phyloP scores from a whole-genome alignment of 2,888 invertebrate species.

The Cephus pygmeus region DNA sequence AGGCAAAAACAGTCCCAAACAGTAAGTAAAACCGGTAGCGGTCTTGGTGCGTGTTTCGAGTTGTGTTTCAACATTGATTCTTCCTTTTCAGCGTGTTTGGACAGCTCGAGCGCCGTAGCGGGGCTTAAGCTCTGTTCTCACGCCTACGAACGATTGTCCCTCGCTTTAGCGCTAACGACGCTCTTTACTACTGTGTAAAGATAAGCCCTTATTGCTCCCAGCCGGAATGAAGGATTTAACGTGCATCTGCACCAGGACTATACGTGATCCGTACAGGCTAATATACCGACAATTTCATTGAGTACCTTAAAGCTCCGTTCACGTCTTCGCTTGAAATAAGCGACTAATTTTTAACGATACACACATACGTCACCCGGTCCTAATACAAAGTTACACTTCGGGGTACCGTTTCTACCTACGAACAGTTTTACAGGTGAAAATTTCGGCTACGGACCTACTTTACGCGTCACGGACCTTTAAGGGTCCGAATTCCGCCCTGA shows the following conservation, averaged over 20 bases:
- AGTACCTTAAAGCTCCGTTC: background rate
- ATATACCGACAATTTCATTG: background rate
- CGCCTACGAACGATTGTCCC: constrained; percentile 40
- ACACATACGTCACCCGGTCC: background rate
- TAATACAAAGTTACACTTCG: background rate
- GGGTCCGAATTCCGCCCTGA: background rate
- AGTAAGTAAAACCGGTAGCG: constrained; percentile 11
- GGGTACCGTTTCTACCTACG: background rate
- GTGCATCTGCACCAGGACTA: background rate
- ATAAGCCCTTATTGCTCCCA: constrained; percentile 55
- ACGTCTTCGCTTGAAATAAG: background rate
- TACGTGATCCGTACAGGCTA: background rate
- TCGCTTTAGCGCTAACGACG: constrained; percentile 44
- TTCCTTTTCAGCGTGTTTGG: constrained; percentile 16
- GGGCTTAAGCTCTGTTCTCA: constrained; percentile 38
- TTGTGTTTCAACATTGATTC: constrained; percentile 27
- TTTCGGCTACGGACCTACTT: background rate
- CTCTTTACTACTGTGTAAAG: constrained; percentile 53
- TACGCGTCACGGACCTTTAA: background rate
- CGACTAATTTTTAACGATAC: background rate
- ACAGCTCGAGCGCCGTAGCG: constrained; percentile 33
- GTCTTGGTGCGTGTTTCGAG: constrained; percentile 17
- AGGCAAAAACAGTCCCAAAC: background rate
- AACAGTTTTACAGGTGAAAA: background rate
- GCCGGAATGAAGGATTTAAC: constrained; percentile 32